These are phyloP conservation scores for Steatocranus sp. DNA, from an alignment of 2,797 vertebrate species.

Conservation along the genomic window DNA sequence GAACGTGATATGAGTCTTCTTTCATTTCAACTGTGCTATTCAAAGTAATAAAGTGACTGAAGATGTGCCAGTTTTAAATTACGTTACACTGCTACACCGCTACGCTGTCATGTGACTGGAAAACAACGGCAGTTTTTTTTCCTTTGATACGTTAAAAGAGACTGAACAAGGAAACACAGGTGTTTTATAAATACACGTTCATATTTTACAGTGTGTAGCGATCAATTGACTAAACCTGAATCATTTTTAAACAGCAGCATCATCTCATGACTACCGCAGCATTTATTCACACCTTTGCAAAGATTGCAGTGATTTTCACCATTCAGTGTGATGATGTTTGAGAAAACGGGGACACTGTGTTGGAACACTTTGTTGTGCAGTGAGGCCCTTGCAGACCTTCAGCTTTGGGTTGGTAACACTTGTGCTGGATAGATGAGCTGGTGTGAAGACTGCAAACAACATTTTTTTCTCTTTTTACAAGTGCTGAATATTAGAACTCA, in stretches of 20 bases:
- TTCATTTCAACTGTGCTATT: background rate
- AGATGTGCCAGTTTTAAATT: background rate
- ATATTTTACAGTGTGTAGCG: background rate
- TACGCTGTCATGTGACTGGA: background rate
- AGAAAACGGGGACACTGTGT: slow-evolving; percentile 61
- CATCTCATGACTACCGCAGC: slow-evolving; percentile 58
- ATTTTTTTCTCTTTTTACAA: slow-evolving; percentile 13
- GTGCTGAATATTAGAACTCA: slow-evolving; percentile 5
- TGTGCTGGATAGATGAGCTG: slow-evolving; percentile 67
- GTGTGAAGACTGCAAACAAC: slow-evolving; percentile 69
- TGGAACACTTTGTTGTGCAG: slow-evolving; percentile 64
- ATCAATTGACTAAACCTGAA: slow-evolving; percentile 29
- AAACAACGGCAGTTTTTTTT: fast-evolving
- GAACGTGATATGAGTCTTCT: background rate
- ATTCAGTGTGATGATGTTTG: slow-evolving; percentile 66
- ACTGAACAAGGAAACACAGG: background rate
- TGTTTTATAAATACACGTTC: background rate
- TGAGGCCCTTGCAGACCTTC: slow-evolving; percentile 70
- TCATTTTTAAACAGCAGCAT: slow-evolving; percentile 26
- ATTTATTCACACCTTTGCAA: slow-evolving; percentile 75
- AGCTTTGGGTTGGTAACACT: slow-evolving; percentile 72
- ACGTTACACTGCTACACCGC: background rate
- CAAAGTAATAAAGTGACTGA: background rate
- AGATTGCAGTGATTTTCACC: slow-evolving; percentile 68
- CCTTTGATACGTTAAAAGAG: background rate